Conservation (phyloP, 1,140 invertebrate species). For the Holcopasites calliopsidis region DNA sequence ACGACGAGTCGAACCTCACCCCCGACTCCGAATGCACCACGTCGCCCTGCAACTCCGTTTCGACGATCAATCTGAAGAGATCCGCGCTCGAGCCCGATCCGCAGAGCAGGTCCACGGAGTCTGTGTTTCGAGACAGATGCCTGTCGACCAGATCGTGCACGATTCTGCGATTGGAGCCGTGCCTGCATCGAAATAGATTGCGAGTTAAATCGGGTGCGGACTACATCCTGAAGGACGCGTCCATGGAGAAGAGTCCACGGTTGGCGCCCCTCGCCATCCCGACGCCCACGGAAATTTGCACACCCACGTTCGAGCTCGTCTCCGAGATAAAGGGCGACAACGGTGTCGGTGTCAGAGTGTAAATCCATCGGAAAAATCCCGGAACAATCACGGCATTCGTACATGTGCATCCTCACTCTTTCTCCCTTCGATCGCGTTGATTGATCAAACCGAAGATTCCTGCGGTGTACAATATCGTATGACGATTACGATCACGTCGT, state of each 20-base stretch:
- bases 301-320: constrained; percentile 71
- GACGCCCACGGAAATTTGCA: constrained; percentile 72
- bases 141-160: constrained; percentile 53
- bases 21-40: not conserved
- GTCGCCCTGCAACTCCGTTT: constrained; percentile 55
- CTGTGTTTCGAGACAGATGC: constrained; percentile 51
- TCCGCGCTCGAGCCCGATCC: constrained; percentile 30
- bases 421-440: not conserved
- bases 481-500: not conserved
- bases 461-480: not conserved
- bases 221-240: constrained; percentile 53
- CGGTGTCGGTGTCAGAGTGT: constrained; percentile 71
- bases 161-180: constrained; percentile 60
- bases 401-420: too few relatives aligned
- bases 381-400: not conserved
- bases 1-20: constrained; percentile 58
- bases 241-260: constrained; percentile 49
- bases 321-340: constrained; percentile 69
- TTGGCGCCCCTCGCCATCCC: constrained; percentile 68
- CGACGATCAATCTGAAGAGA: constrained; percentile 57
- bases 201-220: constrained; percentile 50
- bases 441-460: not conserved
- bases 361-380: not conserved
- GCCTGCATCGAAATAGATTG: constrained; percentile 60
- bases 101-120: constrained; percentile 72